Evolutionary conservation across 2,797 vertebrate genomes (phyloP).

Genomic region (Sebastes itinus): DNA sequence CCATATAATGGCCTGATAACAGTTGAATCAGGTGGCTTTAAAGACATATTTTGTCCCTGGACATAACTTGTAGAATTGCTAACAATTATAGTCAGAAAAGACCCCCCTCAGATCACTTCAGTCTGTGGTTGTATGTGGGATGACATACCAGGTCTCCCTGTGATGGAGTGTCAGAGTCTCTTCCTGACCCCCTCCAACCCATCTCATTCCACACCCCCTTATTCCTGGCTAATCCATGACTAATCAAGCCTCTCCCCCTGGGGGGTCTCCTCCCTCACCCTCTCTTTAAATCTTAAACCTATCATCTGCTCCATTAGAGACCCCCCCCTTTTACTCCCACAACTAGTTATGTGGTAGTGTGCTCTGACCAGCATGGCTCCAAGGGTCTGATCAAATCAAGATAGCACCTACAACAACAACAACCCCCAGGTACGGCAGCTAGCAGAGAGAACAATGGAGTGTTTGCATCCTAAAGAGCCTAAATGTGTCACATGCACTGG

Average conservation of each 20-base stretch:
- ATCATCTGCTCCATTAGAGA: constrained; percentile 71
- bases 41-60: background rate
- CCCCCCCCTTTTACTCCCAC: constrained; percentile 18
- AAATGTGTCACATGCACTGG: background rate
- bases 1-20: background rate
- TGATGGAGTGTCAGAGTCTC: constrained; percentile 1
- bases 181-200: constrained; percentile 16
- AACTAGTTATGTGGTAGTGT: constrained; percentile 5
- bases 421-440: background rate
- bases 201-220: background rate
- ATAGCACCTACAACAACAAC: background rate
- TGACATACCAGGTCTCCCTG: background rate
- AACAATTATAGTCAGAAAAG: background rate
- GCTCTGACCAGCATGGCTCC: background rate
- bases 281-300: constrained; percentile 60
- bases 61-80: background rate
- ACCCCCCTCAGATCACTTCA: background rate
- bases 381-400: background rate
- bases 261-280: constrained; percentile 22
- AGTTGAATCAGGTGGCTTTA: background rate
- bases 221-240: constrained; percentile 48
- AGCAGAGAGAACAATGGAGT: background rate
- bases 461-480: background rate
- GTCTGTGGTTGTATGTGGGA: background rate
- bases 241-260: constrained; percentile 46